A percentile compares a stretch with the other conserved stretches of the same genome.
These are phyloP conservation scores for Podarcis cretensis DNA, from an alignment of 2,113 vertebrate genomes.

Conservation along the genomic window DNA sequence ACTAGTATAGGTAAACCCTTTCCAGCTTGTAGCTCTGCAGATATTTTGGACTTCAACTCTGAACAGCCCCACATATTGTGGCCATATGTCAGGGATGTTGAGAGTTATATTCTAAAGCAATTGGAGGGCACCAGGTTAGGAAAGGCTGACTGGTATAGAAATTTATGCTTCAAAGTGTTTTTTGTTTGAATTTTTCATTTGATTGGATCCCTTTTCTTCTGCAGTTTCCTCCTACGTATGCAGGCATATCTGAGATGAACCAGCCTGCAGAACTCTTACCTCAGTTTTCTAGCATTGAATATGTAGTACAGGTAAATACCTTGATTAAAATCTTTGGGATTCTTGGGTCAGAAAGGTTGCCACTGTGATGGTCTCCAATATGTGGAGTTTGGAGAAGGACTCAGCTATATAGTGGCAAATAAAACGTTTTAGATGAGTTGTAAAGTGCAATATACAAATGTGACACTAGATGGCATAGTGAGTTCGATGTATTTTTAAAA, in stretches of 20 bases:
- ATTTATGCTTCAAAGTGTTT: background rate
- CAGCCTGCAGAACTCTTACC: constrained; percentile 96
- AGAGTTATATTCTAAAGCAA: too few species aligned
- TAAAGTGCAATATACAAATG: too few species aligned
- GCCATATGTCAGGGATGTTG: too few species aligned
- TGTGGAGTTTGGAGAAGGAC: background rate
- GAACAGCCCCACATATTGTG: too few species aligned
- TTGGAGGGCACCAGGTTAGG: too few species aligned
- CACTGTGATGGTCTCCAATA: background rate
- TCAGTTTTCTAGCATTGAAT: constrained; percentile 98
- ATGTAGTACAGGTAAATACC: constrained; percentile 92
- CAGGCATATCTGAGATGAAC: constrained; percentile 97
- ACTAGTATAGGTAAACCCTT: background rate
- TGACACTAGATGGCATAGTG: too few species aligned
- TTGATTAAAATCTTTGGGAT: background rate
- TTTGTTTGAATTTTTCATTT: constrained; percentile 13
- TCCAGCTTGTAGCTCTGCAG: too few species aligned
- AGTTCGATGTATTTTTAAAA: too few species aligned
- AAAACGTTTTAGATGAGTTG: background rate
- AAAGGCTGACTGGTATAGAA: background rate
- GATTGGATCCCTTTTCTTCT: constrained; percentile 45
- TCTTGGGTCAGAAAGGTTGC: background rate
- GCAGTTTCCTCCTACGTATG: constrained; percentile 96
- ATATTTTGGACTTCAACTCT: too few species aligned
- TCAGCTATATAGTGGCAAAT: background rate